Base-by-base conservation (phyloP, 2,113 vertebrate genomes). In the Cacatua alba region DNA sequence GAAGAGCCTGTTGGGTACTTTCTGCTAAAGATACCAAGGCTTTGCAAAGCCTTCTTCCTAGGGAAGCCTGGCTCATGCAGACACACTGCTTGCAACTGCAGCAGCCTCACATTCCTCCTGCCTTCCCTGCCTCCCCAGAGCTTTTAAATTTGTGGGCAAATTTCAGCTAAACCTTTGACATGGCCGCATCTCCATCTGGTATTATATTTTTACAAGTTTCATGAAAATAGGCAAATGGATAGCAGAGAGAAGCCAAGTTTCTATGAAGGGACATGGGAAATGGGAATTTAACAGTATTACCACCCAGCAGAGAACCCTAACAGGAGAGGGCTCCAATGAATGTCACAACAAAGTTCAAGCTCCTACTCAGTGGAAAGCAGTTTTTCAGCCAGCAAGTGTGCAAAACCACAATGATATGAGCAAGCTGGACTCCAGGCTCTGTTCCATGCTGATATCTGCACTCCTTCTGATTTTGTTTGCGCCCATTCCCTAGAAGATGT, bases 81-180 rank as follows among this genome's bases (percentile, higher is more conserved):
- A 44, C 24, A 52, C 1, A 13, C 15, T 11, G 4, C 55, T 51
- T 91, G 65, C 25, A 78, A 28, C n/a, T 81, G 46, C 29, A 81
- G 68, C 31, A 59, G 52, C 21, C 62, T 65, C 18, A 24, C 55
- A n/a, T 72, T 79, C 43, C 46, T 86, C 60, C 35, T 75, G 57
- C 51, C 33, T 75, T 51, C 18, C 14, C 13, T 33, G 31, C 9
- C 37, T 75, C 29, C 18, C 44, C 52, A 77, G 24, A 82, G 52
- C 39, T 39, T 93, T 82, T 44, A 21, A 48, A 76, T 71, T 60
- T 55, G n/a, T 48, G 65, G 70, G n/a, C 43, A 82, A 72, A 71
- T 68, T 82, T 79, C 90, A 94, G 75, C 35, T 82, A 68, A 68
- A 79, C 76, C 48, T 92, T 64, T 80, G 57, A 85, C 52, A 87